Evolutionary conservation across 1,140 invertebrate species (phyloP).

Genomic region (Harlomillsia oculata): DNA sequence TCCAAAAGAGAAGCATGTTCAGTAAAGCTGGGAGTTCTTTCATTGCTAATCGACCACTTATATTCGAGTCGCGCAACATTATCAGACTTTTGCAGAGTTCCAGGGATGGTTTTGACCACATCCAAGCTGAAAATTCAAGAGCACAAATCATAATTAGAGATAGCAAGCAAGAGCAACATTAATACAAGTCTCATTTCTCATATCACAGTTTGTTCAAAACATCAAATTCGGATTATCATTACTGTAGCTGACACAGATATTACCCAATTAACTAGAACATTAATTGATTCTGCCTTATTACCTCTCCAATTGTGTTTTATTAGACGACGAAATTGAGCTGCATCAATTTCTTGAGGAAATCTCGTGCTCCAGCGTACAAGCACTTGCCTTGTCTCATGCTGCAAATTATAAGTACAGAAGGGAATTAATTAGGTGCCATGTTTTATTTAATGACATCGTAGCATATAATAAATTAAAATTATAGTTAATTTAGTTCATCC

Average conservation of each 20-base stretch:
- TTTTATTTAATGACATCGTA: too few relatives aligned
- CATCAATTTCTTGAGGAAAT: constrained; percentile 56
- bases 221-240: background rate
- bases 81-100: constrained; percentile 57
- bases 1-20: constrained; percentile 57
- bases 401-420: background rate
- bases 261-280: too few relatives aligned
- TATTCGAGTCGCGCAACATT: constrained; percentile 56
- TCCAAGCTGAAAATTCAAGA: constrained; percentile 41
- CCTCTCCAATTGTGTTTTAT: constrained; percentile 50
- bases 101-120: constrained; percentile 48
- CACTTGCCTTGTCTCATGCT: constrained; percentile 37
- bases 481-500: too few relatives aligned
- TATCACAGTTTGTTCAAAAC: too few relatives aligned
- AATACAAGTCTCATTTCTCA: too few relatives aligned
- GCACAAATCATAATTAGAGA: constrained; percentile 1
- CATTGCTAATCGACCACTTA: constrained; percentile 51
- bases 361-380: constrained; percentile 38
- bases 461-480: too few relatives aligned
- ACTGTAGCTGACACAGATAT: too few relatives aligned
- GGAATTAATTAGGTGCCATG: too few relatives aligned
- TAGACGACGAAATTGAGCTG: constrained; percentile 50
- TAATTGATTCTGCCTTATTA: too few relatives aligned
- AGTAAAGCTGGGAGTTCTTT: constrained; percentile 52
- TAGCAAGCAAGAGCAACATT: background rate